Evolutionary conservation across 2,888 invertebrate genomes (phyloP), one percentile per base, ranked within the genome.

Genomic region (Acleris emargana): DNA sequence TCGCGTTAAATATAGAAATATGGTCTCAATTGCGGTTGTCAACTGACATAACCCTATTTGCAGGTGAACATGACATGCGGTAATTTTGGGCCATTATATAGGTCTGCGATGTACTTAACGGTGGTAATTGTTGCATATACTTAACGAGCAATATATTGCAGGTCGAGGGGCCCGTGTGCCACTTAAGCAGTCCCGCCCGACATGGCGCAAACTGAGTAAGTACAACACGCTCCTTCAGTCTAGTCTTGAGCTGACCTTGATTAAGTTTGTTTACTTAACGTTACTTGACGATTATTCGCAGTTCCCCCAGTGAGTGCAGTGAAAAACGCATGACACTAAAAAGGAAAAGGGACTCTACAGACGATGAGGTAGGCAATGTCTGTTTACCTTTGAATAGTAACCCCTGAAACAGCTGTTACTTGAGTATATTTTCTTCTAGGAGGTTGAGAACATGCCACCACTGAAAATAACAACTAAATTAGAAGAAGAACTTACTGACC

Each of bases 11-110:
- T 78, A 79, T 74, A 74, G 73, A 76, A 83, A 82, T 84, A 77
- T 81, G 82, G 75, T 80, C 81, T 82, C 78, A 84, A 88, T 83
- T 79, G 77, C 76, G 83, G 85, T 88, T 84, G 89, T 87, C 90
- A 88, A 91, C 83, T 88, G 88, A 92, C 92, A 92, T 92, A 92
- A 92, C 92, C 92, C 92, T 91, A 91, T 91, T 91, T 89, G 83
- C 82, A 80, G 83, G 79, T 87, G 82, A 83, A 85, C 85, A 87
- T 90, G 92, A 91, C 91, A 91, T 92, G 92, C 89, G 92, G 91
- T 91, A 87, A 87, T 87, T 88, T 88, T 80, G 78, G 80, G 79
- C 77, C 75, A 79, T 79, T 80, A 76, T 73, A 74, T 76, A 69
- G 79, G 76, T 76, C 75, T 81, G 73, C 76, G 73, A 69, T 72